Evolutionary conservation across 1,140 invertebrate genomes (phyloP), one percentile per base, ranked within the genome.

Genomic region (Drosophila tsacasi): DNA sequence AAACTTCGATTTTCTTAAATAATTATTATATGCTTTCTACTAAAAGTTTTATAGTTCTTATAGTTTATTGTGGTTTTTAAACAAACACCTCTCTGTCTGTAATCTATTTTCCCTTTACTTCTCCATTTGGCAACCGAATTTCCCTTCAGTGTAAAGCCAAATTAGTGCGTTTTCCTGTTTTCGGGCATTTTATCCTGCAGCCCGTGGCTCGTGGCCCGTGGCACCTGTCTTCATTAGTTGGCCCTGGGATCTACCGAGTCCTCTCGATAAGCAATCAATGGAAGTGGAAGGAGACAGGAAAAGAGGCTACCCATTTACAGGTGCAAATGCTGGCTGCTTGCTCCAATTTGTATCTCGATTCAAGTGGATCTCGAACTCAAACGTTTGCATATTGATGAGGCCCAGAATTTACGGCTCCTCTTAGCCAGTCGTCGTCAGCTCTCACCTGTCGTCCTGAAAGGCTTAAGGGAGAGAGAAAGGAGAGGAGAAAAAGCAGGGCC

Each of bases 151-250:
- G 63, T n/a, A 10, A 23, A 7, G 15, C 12, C 57, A 23, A 58
- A 63, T 30, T 21, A n/a, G 27, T 58, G 37, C 30, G n/a, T 47
- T 37, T 39, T 13, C 30, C 37, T 42, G 30, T 64, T 73, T 57
- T 76, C 21, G 32, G 37, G 23, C 23, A n/a, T 52, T 39, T 47
- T 61, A 42, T 77, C 23, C 37, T 60, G 32, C 25, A 27, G 25
- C 5, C 37, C 27, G 12, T 50, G 47, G 47, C 47, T 27, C 37
- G 32, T 61, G 49, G 17, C 63, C 40, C 44, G 32, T 46, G 75
- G 77, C 83, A 87, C 83, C 83, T 87, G 84, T 83, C 83, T 87
- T 87, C 81, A 87, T 87, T 89, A 87, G 79, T 65, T 83, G 44
- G 30, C 44, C 13, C 23, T n/a, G 40, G 49, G 50, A 76, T 84